A percentile compares a stretch with the other conserved stretches of the same genome.
Evolutionary conservation across 2,888 invertebrate genomes (phyloP).

Genomic region (Trachelus troglodyta): DNA sequence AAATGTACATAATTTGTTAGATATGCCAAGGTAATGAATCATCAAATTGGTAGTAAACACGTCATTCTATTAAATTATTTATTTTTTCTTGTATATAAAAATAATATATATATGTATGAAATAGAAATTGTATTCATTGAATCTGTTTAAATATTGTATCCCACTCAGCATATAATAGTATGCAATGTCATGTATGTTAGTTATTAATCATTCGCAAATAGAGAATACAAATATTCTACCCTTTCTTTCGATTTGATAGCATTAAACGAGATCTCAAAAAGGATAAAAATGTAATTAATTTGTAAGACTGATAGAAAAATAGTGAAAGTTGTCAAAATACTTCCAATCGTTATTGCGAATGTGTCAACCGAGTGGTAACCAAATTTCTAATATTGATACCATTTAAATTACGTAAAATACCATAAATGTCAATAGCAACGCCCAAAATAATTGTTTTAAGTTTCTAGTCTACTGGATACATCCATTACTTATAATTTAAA

Average conservation of each 20-base stretch:
- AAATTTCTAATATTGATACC: not conserved
- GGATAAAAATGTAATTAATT: conserved; percentile 41
- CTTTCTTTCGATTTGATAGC: not conserved
- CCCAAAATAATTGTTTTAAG: conserved; percentile 37
- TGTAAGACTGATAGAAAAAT: conserved; percentile 59
- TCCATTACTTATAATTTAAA: conserved; percentile 51
- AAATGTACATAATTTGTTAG: conserved; percentile 16
- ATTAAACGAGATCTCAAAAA: not conserved
- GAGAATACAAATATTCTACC: not conserved
- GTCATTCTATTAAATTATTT: conserved; percentile 47
- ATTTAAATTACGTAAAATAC: not conserved
- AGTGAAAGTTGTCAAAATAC: conserved; percentile 13
- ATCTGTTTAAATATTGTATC: too few relatives aligned
- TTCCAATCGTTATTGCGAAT: conserved; percentile 11
- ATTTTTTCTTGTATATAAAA: conserved; percentile 60
- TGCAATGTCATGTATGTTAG: too few relatives aligned
- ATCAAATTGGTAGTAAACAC: conserved; percentile 7
- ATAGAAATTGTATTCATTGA: too few relatives aligned
- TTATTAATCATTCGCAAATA: too few relatives aligned
- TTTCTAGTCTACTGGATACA: conserved; percentile 55
- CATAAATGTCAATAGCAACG: conserved; percentile 17
- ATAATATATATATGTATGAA: not conserved
- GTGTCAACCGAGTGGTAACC: not conserved
- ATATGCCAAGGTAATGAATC: not conserved
- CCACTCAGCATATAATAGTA: too few relatives aligned